Base-by-base conservation (phyloP, 2,888 invertebrate genomes). In the Eilema sororculum region DNA sequence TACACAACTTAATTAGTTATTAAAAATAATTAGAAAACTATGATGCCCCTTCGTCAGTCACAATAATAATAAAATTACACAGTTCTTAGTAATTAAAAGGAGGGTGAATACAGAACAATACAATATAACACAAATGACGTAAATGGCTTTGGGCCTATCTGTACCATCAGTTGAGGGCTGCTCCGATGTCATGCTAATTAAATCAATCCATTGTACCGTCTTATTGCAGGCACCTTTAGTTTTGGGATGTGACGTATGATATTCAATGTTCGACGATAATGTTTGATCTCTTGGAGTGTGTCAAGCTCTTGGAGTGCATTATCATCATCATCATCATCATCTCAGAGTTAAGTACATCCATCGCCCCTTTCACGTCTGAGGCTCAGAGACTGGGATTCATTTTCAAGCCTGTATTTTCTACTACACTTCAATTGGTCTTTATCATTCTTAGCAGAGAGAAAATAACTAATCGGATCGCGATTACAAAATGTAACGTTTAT, bases 171-270 rank as follows among this genome's bases (percentile, higher is more conserved):
- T 22, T 70, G 67, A 73, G 70, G 78, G 77, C 37, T 75, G 83
- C 76, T 78, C 79, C 83, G 78, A 84, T 90, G 89, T 86, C 88
- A 91, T 88, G 89, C 85, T 88, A 86, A 91, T 91, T 91, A 90
- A 81, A 59, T 74, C 64, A 65, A 69, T 72, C 75, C 81, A 81
- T 80, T 81, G 64, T 64, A 71, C 2, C 28, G 37, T 41, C 22
- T 9, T 16, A 33, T 22, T 10, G 30, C 10, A 37, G 4, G 4
- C 33, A 9, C 33, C 24, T 10, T 41, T 57, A 24, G 28, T 37
- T 30, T 22, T 3, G 13, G 16, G 13, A 30, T 1, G 8, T 30
- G 3, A 20, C 28, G 56, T 22, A 30, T 52, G 28, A 2, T 24
- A 57, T 24, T 9, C 24, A 57, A n/a, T 9, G 12, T 24, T 24